Evolutionary conservation across 2,797 vertebrate species (phyloP).

Genomic region (Gallirallus australis): DNA sequence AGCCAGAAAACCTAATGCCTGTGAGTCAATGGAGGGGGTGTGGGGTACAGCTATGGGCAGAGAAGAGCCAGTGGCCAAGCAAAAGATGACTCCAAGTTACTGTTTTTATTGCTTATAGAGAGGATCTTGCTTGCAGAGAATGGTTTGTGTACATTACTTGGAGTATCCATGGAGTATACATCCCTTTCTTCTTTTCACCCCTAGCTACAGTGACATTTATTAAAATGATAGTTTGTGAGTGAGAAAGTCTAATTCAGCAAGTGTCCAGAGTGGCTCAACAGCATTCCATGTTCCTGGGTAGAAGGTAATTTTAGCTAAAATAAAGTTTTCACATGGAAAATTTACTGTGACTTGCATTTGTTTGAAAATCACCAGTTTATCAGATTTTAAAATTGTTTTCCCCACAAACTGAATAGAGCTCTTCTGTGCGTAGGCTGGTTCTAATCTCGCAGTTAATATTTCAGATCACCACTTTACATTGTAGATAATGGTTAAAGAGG

Average conservation of each 20-base stretch:
- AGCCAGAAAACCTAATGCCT: conserved; percentile 1
- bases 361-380: background rate
- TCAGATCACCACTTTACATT: background rate
- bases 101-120: background rate
- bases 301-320: background rate
- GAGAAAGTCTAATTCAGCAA: background rate
- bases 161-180: background rate
- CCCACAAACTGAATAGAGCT: background rate
- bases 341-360: background rate
- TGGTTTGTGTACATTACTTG: background rate
- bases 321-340: background rate
- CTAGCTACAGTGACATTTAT: background rate
- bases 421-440: background rate
- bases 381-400: background rate
- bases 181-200: background rate
- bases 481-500: background rate
- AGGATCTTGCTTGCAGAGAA: background rate
- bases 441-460: background rate
- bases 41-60: background rate
- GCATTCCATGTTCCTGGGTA: background rate
- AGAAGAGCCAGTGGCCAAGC: background rate
- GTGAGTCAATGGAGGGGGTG: conserved; percentile 3
- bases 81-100: background rate
- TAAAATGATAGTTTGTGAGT: background rate
- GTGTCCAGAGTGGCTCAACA: background rate